A percentile compares a stretch with the other conserved stretches of the same genome.
Evolutionary conservation across 2,113 vertebrate species (phyloP).

Genomic region (Lepus americanus): DNA sequence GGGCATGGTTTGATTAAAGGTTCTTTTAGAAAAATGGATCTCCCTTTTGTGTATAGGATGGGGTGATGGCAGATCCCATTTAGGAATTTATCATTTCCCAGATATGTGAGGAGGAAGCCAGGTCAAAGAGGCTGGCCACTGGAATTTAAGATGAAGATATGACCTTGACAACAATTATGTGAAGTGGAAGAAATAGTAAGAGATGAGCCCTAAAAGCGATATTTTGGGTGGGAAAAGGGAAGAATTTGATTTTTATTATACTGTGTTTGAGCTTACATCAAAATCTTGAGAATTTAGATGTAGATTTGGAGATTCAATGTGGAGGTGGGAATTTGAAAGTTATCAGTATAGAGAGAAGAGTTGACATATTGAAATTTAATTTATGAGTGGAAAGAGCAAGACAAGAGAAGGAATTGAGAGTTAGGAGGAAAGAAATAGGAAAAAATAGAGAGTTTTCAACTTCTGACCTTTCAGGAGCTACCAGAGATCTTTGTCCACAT

Average conservation of each 20-base stretch:
- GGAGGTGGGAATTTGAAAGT: slow-evolving; percentile 18
- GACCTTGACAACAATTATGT: neutral
- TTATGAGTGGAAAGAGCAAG: neutral
- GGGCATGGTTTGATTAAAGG: neutral
- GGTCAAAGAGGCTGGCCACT: neutral
- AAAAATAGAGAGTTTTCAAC: neutral
- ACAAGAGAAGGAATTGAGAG: neutral
- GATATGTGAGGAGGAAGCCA: neutral
- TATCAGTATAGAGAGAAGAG: neutral
- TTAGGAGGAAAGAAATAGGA: neutral
- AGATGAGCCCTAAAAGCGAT: neutral
- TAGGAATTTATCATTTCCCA: neutral
- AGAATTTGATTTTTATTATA: neutral
- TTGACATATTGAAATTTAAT: neutral
- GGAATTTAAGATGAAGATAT: neutral
- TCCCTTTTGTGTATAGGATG: neutral
- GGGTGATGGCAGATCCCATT: neutral
- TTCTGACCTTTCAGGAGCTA: neutral
- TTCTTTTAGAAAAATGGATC: neutral
- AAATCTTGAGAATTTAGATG: neutral
- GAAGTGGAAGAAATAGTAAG: neutral
- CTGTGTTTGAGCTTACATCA: neutral
- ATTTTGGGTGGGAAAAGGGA: neutral
- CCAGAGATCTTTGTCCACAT: neutral
- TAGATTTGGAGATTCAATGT: neutral